Base-by-base conservation (phyloP, 1,140 invertebrate species). In the Bombus superbus region DNA sequence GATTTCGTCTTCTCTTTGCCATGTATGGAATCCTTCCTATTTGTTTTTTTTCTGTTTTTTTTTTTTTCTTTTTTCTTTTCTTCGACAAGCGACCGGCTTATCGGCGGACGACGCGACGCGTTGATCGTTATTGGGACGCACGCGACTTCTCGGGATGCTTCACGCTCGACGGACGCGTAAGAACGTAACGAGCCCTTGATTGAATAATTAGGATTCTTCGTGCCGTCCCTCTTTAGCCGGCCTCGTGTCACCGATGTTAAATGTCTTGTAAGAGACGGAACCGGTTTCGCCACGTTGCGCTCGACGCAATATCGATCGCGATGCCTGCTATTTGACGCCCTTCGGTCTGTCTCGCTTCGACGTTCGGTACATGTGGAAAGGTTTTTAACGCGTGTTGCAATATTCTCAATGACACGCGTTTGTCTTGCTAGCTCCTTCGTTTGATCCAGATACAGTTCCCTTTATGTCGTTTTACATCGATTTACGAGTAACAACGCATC, bases 121-220 rank as follows among this genome's bases (percentile, higher is more conserved):
- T 59, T 64, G 57, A 73, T 78, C 40, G 72, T 53, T 83, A 77
- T 83, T 77, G 59, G 62, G 0, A 53, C 59, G 78, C 69, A 57
- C 79, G 53, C 53, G 38, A 28, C 59, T 40, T 28, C 38, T 22
- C 18, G 18, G 18, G 18, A 53, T 53, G 47, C 35, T 81, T 62
- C 35, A 66, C 57, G 35, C 44, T 79, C 25, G 35, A 69, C 38
- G 71, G 32, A 53, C 18, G 38, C 35, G 42, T 10, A 42, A 47
- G 44, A 40, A 79, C 74, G 79, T 73, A 40, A 83, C 66, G 53
- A 42, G 22, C n/a, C 32, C 5, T 22, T 44, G 86, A 88, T 84
- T 64, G 42, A 64, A 64, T 87, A 88, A 88, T 88, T 87, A 84
- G 76, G 35, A 77, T 87, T 76, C 69, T 38, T 0, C n/a, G 35